Percentiles rank a stretch among this genome's conserved stretches.
Evolutionary conservation across 2,113 vertebrate genomes (phyloP).

Genomic region (Capreolus pygargus): DNA sequence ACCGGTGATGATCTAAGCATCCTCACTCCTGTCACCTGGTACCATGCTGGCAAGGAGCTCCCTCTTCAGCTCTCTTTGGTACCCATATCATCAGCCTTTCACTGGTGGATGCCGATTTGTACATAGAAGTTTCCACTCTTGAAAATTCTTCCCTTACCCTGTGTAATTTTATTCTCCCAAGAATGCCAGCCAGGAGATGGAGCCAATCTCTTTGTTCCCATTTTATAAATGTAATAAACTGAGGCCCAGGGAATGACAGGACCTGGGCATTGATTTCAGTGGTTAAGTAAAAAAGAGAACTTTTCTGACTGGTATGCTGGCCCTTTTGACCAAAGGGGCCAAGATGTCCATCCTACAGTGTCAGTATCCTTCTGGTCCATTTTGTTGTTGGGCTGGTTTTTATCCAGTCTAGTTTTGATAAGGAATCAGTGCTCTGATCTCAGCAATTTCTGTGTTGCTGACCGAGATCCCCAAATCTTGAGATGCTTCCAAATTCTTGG

Average conservation of each 20-base stretch:
- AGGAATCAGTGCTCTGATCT: neutral
- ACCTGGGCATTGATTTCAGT: neutral
- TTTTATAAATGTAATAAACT: neutral
- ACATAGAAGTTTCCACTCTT: neutral
- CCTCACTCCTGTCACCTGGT: neutral
- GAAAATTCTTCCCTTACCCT: neutral
- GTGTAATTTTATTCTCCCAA: neutral
- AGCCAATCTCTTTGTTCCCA: neutral
- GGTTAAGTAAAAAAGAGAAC: neutral
- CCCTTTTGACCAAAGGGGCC: neutral
- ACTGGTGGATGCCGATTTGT: fast-evolving
- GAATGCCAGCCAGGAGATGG: neutral
- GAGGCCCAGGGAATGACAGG: neutral
- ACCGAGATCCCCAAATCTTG: neutral
- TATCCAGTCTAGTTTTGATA: neutral
- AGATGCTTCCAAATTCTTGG: neutral
- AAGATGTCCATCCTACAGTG: neutral
- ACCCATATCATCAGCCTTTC: neutral
- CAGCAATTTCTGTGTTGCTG: neutral
- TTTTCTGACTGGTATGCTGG: neutral
- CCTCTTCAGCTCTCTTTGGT: neutral
- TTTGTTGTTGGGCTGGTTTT: neutral
- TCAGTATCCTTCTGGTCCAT: neutral
- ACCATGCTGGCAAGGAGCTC: neutral
- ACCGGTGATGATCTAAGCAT: fast-evolving